Evolutionary conservation across 2,888 invertebrate species (phyloP), one percentile per base, ranked within the genome.

Genomic region (Trichogramma dendrolimi): DNA sequence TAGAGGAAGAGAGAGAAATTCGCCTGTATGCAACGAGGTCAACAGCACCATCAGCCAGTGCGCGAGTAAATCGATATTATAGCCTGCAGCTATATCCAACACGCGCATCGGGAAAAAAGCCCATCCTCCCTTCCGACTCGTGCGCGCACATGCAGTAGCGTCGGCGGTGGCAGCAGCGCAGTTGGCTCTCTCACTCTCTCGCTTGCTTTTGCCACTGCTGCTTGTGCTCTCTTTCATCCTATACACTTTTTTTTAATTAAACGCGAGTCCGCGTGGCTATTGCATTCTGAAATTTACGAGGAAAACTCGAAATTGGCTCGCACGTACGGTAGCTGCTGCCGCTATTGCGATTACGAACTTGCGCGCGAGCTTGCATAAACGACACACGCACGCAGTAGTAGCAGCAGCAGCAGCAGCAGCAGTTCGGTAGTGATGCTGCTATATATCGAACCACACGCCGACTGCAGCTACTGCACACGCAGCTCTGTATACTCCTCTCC

Each of bases 331-430:
- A 27, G 27, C 27, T 27, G 27, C 27, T 27, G 27, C 27, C 27
- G 27, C 27, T 27, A 27, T 27, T 39, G 63, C 62, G 62, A 66
- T 59, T 62, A 55, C 55, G 51, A 62, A 58, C 51, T 38, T 39
- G 43, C 5, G 7, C 6, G 67, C 71, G 71, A 64, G 69, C 72
- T 75, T 76, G 73, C 77, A 76, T 76, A 76, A 77, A 76, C 76
- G 76, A 76, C 74, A 74, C 74, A 74, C 74, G 67, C 73, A 73
- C 73, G 73, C 72, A 71, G 71, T 42, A 6, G 39, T 11, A 39
- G 55, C n/a, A n/a, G 71, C 69, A 63, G 71, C 72, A 72, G 72
- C 72, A 72, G 72, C 73, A 72, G 72, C 71, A 70, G 72, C 67
- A 63, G 69, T 73, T 74, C 74, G 73, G 74, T 74, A 74, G 69